Conservation (phyloP, 2,797 vertebrate species). For the Argyrosomus regius region DNA sequence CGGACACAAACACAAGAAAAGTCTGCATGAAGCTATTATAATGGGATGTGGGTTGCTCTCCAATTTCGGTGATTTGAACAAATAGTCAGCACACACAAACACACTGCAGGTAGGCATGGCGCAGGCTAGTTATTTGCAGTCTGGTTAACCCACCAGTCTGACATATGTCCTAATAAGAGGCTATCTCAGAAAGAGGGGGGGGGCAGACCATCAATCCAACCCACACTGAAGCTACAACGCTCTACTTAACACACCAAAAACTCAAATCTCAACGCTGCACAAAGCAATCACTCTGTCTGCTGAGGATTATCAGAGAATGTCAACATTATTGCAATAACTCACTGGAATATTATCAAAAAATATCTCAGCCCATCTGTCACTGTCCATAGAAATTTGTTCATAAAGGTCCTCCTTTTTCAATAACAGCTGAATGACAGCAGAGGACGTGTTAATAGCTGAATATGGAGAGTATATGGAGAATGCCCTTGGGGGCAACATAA, state of each 20-base stretch:
- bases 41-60: slow-evolving; percentile 8
- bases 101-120: slow-evolving; percentile 29
- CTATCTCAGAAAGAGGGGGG: background rate
- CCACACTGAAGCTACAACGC: slow-evolving; percentile 20
- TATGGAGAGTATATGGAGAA: slow-evolving; percentile 16
- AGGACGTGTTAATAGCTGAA: slow-evolving; percentile 37
- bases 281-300: slow-evolving; percentile 61
- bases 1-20: slow-evolving; percentile 22
- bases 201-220: slow-evolving; percentile 16
- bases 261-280: slow-evolving; percentile 50
- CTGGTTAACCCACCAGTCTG: slow-evolving; percentile 20
- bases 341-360: slow-evolving; percentile 46
- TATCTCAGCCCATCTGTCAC: slow-evolving; percentile 61
- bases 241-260: slow-evolving; percentile 33
- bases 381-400: slow-evolving; percentile 45
- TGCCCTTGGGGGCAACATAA: slow-evolving; percentile 12
- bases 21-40: slow-evolving; percentile 25
- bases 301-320: slow-evolving; percentile 57
- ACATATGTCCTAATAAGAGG: slow-evolving; percentile 49
- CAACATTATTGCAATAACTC: slow-evolving; percentile 50
- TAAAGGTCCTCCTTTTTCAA: slow-evolving; percentile 31
- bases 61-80: background rate
- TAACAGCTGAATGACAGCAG: slow-evolving; percentile 34
- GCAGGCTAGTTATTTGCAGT: slow-evolving; percentile 35
- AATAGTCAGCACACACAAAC: slow-evolving; percentile 1